Evolutionary conservation across 2,888 invertebrate species (phyloP), one percentile per base, ranked within the genome.

Genomic region (Drosophila tanythrix): DNA sequence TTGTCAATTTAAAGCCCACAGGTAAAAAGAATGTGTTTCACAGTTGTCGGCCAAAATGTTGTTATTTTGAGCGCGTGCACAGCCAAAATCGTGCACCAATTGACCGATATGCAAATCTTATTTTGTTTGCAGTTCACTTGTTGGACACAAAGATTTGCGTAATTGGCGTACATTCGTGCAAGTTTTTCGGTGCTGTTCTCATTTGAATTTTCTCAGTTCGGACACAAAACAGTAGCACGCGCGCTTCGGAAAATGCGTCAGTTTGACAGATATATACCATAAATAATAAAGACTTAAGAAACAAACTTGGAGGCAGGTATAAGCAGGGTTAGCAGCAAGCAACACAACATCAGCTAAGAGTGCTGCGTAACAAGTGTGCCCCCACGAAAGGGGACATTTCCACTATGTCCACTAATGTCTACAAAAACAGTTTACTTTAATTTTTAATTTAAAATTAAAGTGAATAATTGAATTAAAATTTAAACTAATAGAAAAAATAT

Each of bases 61-160:
- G 27, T 59, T 59, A 81, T 72, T 83, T 89, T 52, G 29, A 76
- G 66, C 84, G 88, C 89, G 85, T 89, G 84, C 70, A 66, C 57
- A 25, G 52, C 48, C 27, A 58, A 64, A 76, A 62, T 84, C 84
- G 84, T 89, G 89, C 82, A 70, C 71, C 89, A 89, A 84, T 84
- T 87, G 84, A 84, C 84, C 84, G 84, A 87, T 81, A 84, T 89
- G 89, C 84, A 87, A 87, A 84, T 86, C 57, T 67, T 51, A 38
- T 63, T 64, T 66, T 65, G 55, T 70, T 79, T 75, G 53, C 70
- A 61, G 70, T 67, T 79, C 75, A 87, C 85, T 72, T 70, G 72
- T 73, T 53, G 53, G 74, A 61, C 60, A 27, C 38, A 3, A 27
- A 70, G 64, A 85, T 84, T 89, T 89, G 77, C 84, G 89, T 84